Evolutionary conservation across 2,888 invertebrate genomes (phyloP).

Genomic region (Dynastes hyllus): DNA sequence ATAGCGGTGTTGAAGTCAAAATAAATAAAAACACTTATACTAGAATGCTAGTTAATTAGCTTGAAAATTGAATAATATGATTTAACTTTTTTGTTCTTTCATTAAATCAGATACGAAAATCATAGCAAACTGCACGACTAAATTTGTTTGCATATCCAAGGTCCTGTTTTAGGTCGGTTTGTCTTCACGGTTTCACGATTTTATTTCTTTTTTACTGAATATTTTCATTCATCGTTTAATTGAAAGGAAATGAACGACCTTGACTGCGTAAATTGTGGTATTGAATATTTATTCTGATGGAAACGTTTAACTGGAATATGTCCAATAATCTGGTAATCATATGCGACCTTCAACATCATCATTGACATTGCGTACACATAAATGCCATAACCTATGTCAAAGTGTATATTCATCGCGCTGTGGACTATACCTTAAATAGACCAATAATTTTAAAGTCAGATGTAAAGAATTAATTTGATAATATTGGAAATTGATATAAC

Average conservation of each 20-base stretch:
- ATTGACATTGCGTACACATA: too few species aligned
- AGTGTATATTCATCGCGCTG: too few species aligned
- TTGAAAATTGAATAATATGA: background rate
- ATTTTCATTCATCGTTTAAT: conserved; percentile 36
- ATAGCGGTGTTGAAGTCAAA: too few species aligned
- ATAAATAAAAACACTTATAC: too few species aligned
- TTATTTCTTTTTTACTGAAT: conserved; percentile 31
- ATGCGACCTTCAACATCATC: conserved; percentile 4
- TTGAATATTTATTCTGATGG: conserved; percentile 4
- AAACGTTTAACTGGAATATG: background rate
- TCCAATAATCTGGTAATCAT: background rate
- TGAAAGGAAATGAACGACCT: conserved; percentile 34
- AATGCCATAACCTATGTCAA: too few species aligned
- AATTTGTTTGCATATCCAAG: conserved; percentile 5
- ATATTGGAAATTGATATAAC: too few species aligned
- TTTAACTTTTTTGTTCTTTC: background rate
- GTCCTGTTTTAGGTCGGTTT: conserved; percentile 8
- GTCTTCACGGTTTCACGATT: background rate
- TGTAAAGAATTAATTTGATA: too few species aligned
- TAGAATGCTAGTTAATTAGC: too few species aligned
- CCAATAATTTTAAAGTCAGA: too few species aligned
- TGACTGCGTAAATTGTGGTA: conserved; percentile 19
- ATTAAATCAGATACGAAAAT: background rate
- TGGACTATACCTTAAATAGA: too few species aligned
- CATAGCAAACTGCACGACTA: background rate